A percentile compares a stretch with the other conserved stretches of the same genome.
These are phyloP conservation scores for Trachythela sp. DNA, from an alignment of 64 coral and sea anemone species.

Conservation along the genomic window DNA sequence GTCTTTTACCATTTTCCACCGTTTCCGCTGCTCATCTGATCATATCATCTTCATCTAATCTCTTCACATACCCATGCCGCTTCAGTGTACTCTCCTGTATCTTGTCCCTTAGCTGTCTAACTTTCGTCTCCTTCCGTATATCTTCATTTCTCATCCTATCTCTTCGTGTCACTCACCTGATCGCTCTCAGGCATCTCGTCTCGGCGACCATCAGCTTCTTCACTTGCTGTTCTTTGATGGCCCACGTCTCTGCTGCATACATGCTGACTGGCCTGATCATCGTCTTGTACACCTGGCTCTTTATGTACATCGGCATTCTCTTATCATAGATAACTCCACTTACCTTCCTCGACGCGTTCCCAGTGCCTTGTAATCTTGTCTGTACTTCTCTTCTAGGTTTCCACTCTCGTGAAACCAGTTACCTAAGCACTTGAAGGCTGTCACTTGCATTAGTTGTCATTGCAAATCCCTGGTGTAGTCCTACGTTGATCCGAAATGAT, in stretches of 20 bases:
- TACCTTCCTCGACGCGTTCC: background rate
- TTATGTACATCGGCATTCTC: background rate
- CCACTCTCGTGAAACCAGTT: no score
- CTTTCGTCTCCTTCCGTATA: background rate
- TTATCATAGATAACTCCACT: background rate
- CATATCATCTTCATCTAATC: background rate
- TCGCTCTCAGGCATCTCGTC: constrained; percentile 15
- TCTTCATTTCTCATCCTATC: background rate
- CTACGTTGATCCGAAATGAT: no score
- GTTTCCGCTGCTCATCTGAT: background rate
- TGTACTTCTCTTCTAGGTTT: no score
- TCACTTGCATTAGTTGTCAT: no score
- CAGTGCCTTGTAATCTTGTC: no score
- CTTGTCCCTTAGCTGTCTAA: background rate
- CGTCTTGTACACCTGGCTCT: background rate
- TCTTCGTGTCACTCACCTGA: background rate
- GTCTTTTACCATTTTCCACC: no score
- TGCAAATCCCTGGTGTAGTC: no score
- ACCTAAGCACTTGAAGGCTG: no score
- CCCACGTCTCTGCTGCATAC: background rate
- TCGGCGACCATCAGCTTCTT: background rate
- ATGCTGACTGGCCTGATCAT: background rate
- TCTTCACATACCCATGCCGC: constrained; percentile 12
- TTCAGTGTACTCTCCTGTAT: background rate
- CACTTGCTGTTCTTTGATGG: background rate